Conservation (phyloP, 2,113 vertebrate genomes). For the Burhinus oedicnemus region DNA sequence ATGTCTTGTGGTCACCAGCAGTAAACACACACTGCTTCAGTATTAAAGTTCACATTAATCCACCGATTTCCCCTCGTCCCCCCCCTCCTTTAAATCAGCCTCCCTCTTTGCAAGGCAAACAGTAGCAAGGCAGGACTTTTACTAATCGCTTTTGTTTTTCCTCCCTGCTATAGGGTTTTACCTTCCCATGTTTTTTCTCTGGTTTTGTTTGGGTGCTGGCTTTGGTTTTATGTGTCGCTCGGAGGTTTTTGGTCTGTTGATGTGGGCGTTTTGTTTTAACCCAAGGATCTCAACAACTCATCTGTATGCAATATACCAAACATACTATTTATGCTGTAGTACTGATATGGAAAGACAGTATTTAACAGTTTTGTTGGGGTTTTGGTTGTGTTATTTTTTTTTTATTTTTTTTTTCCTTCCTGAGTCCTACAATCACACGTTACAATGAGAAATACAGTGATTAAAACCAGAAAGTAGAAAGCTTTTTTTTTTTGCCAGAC, state of each 20-base stretch:
- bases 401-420: not conserved
- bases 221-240: not conserved
- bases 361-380: not conserved
- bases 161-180: not conserved
- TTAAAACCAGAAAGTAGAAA: not conserved
- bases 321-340: not conserved
- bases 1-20: conserved; percentile 85
- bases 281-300: not conserved
- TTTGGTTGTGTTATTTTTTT: no score
- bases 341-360: not conserved
- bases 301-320: not conserved
- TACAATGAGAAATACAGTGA: not conserved
- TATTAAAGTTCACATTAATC: conserved; percentile 78
- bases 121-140: conserved; percentile 53
- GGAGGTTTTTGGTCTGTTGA: not conserved
- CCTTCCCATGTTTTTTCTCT: not conserved
- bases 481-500: not conserved
- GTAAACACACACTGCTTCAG: conserved; percentile 74
- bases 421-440: rapidly evolving
- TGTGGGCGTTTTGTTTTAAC: not conserved
- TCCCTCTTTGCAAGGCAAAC: conserved; percentile 70
- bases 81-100: conserved; percentile 53
- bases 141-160: conserved; percentile 59
- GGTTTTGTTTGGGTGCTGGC: not conserved
- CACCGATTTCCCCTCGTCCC: not conserved